Evolutionary conservation across 2,113 vertebrate species (phyloP), one percentile per base, ranked within the genome.

Genomic region (Speoplatyrhinus poulsoni): DNA sequence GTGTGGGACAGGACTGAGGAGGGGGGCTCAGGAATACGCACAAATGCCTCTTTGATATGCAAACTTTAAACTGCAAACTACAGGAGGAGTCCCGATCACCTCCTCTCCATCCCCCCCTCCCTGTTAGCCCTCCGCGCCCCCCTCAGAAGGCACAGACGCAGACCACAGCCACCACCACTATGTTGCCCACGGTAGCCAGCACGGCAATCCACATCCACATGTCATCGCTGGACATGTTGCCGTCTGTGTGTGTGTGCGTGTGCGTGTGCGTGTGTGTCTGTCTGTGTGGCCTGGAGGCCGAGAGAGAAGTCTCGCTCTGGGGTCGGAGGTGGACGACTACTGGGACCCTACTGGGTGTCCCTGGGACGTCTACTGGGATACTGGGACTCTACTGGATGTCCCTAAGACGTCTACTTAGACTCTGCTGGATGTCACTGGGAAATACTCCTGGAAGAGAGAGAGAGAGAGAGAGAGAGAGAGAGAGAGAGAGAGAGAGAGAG

Each of bases 201-300:
- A 94, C 91, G 4, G 93, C 93, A n/a, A 94, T 81, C 93, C 93
- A 94, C 73, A 94, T 78, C 91, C 93, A 94, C 66, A 94, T 91
- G 62, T 89, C 87, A 54, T 93, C 93, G 17, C 89, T 91, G 84
- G 91, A 90, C 76, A 88, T 78, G 77, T 93, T 94, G 26, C 91
- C 87, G 55, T 93, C 92, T 1, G 83, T 54, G 76, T 26, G 26
- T 3, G 26, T 3, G 26, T 26, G 19, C 2, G 19, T 26, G 19
- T 26, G 19, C 2, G 19, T 26, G 19, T 26, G 19, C 2, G 26
- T 26, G 26, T 26, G 26, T 26, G 26, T 26, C 26, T 26, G 26
- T 26, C 26, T 26, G 26, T 26, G 26, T 26, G 26, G 26, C 92
- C 92, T 0, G 78, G 87, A 0, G 87, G 89, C 54, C 85, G 85